Evolutionary conservation across 2,113 vertebrate genomes (phyloP).

Genomic region (Brachionichthys hirsutus): DNA sequence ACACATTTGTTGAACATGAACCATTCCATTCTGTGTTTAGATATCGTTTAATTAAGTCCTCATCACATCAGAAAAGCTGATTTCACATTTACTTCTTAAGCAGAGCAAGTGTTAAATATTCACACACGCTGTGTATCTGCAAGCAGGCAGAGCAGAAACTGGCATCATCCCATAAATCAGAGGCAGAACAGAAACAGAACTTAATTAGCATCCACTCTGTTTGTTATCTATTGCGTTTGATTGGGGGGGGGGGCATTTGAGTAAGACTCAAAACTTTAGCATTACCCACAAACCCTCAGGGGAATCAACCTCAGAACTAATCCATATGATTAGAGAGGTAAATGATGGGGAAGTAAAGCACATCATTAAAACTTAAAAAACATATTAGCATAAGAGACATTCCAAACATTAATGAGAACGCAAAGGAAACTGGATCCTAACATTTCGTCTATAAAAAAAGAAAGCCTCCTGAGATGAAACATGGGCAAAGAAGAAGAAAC

Average conservation of each 20-base stretch:
- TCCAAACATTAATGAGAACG: constrained; percentile 35
- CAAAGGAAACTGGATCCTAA: constrained; percentile 30
- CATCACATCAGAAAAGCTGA: constrained; percentile 37
- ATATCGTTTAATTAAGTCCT: constrained; percentile 37
- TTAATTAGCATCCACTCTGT: constrained; percentile 52
- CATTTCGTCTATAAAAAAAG: constrained; percentile 38
- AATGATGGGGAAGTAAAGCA: constrained; percentile 26
- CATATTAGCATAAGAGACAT: not conserved
- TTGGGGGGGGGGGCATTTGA: constrained; percentile 20
- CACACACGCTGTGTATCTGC: constrained; percentile 28
- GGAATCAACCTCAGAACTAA: constrained; percentile 54
- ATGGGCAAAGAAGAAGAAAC: constrained; percentile 15
- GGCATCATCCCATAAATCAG: constrained; percentile 20
- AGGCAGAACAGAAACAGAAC: constrained; percentile 29
- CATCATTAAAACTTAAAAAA: constrained; percentile 16
- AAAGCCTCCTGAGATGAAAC: constrained; percentile 22
- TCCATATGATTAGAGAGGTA: constrained; percentile 39
- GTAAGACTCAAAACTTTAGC: constrained; percentile 37
- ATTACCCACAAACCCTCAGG: constrained; percentile 36
- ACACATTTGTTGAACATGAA: constrained; percentile 29
- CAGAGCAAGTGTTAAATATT: constrained; percentile 32
- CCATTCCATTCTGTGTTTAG: constrained; percentile 8
- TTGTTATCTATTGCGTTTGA: constrained; percentile 38
- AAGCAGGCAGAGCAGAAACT: constrained; percentile 25
- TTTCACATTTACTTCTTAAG: constrained; percentile 28